Percentiles rank a stretch among this genome's conserved stretches.
These are phyloP conservation scores for Pasiphila rectangulata DNA, from an alignment of 2,888 invertebrate species.

Conservation along the genomic window DNA sequence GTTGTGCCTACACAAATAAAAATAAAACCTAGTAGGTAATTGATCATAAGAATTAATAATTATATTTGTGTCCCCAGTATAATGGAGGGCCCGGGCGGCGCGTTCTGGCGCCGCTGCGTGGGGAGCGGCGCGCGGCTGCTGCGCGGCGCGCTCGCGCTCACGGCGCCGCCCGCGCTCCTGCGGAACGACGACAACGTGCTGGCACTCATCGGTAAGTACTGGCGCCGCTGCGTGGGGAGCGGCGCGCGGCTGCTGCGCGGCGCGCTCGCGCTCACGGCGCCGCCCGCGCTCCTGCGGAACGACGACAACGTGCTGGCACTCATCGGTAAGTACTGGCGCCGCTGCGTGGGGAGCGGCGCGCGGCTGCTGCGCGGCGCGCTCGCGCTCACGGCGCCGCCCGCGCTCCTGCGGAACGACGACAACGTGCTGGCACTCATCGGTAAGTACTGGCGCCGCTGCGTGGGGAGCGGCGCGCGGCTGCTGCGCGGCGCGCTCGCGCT, in stretches of 20 bases:
- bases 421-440: slow-evolving; percentile 66
- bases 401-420: slow-evolving; percentile 52
- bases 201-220: slow-evolving; percentile 60
- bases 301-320: slow-evolving; percentile 61
- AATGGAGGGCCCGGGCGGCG: slow-evolving; percentile 57
- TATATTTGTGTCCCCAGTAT: slow-evolving; percentile 42
- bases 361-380: slow-evolving; percentile 66
- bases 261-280: slow-evolving; percentile 60
- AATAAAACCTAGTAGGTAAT: too few species aligned
- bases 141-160: slow-evolving; percentile 64
- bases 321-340: slow-evolving; percentile 50
- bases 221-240: slow-evolving; percentile 43
- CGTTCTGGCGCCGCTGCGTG: slow-evolving; percentile 70
- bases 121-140: slow-evolving; percentile 68
- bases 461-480: slow-evolving; percentile 66
- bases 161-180: slow-evolving; percentile 59
- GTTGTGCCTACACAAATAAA: too few species aligned
- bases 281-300: slow-evolving; percentile 56
- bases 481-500: slow-evolving; percentile 67
- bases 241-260: slow-evolving; percentile 70
- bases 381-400: slow-evolving; percentile 63
- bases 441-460: slow-evolving; percentile 32
- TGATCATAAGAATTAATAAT: too few species aligned
- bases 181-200: slow-evolving; percentile 58
- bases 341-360: slow-evolving; percentile 57